Base-by-base conservation (phyloP, 2,888 invertebrate species). In the Tiphia femorata region DNA sequence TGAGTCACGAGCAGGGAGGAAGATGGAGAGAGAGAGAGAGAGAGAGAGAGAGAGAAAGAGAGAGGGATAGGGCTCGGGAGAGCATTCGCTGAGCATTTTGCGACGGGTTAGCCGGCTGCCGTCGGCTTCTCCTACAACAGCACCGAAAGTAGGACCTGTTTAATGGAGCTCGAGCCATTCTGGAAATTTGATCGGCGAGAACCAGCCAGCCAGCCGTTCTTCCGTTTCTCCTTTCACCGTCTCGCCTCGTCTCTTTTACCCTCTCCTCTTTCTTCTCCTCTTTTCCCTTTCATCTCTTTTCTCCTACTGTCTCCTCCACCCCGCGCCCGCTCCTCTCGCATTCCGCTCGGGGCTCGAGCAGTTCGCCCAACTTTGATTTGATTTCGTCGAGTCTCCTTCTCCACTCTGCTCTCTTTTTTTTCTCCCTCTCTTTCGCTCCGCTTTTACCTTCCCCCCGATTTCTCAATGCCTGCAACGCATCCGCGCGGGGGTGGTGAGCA, bases 111-210 rank as follows among this genome's bases (percentile, higher is more conserved):
- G 59, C 49, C 63, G 63, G 43, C 49, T 47, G 64, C 40, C 55
- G 59, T 49, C 63, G 63, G 43, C 49, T 47, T 65, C 40, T 57
- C 60, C 49, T 51, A 52, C 44, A 57, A 68, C 58, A 61, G 69
- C 59, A 62, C 60, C 42, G 58, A 62, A 71, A 70, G 70, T 66
- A 68, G 66, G 51, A 68, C 70, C 67, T 75, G 77, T 75, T 78
- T 76, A 78, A 77, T 74, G 73, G 77, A 77, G 72, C 77, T 76
- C 67, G 67, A 71, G 70, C 73, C 71, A 76, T 78, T 77, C 70
- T 72, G 63, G 71, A 78, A 78, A 78, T 78, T 79, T 77, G 79
- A 78, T 78, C 76, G 74, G 70, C 67, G 72, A 74, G 75, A 77
- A 75, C 69, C 66, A 72, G 66, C 65, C 68, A 71, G 66, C 65